Conservation (phyloP, 2,113 vertebrate species). For the Pogona vitticeps region DNA sequence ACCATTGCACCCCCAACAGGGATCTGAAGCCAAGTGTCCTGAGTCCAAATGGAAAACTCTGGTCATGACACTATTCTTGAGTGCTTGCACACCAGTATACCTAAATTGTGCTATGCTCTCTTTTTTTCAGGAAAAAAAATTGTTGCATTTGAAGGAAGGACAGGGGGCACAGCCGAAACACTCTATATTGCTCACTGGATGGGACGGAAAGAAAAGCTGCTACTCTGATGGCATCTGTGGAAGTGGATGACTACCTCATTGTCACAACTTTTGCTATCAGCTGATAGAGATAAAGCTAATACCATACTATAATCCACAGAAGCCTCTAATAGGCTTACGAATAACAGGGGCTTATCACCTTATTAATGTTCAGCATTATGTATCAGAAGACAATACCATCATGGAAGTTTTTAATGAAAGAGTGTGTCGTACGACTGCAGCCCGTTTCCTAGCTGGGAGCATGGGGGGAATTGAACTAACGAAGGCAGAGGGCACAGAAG, state of each 20-base stretch:
- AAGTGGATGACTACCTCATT: not conserved
- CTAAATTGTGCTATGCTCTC: fast-evolving
- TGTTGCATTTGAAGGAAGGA: fast-evolving
- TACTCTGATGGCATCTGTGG: fast-evolving
- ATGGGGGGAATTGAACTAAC: not conserved
- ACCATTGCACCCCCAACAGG: too few species aligned
- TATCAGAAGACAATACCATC: fast-evolving
- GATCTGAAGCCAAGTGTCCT: too few species aligned
- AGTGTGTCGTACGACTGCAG: fast-evolving
- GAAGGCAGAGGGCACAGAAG: not conserved
- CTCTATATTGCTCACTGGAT: not conserved
- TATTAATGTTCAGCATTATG: fast-evolving
- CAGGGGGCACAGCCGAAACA: not conserved
- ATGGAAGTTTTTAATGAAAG: not conserved
- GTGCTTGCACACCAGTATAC: not conserved
- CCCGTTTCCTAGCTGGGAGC: not conserved
- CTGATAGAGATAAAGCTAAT: constrained; percentile 38
- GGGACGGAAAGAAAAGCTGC: not conserved
- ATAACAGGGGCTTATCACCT: constrained; percentile 41
- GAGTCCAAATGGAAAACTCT: too few species aligned
- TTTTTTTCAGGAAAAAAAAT: not conserved
- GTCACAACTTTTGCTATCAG: constrained; percentile 2
- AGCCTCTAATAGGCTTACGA: constrained; percentile 43
- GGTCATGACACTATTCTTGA: too few species aligned
- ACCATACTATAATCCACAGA: constrained; percentile 24